These are phyloP conservation scores for Rhynchopsitta pachyrhyncha DNA, from an alignment of 2,113 vertebrate species.

Conservation along the genomic window DNA sequence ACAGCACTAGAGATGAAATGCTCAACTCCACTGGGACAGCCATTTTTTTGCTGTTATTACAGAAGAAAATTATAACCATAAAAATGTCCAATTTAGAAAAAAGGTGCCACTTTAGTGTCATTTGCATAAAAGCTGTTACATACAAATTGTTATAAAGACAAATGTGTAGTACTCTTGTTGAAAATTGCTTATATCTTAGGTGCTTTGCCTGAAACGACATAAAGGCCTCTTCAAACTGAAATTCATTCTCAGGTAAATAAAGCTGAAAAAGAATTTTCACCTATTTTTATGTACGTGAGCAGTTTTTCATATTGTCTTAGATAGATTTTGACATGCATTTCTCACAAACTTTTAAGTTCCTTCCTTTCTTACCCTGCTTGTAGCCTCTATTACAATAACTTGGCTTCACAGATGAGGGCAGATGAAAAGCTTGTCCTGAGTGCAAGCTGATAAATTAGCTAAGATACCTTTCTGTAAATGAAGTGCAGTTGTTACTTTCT, in stretches of 20 bases:
- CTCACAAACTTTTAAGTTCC: neutral
- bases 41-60: constrained; percentile 92
- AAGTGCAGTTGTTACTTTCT: neutral
- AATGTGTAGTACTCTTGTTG: constrained; percentile 86
- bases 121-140: constrained; percentile 96
- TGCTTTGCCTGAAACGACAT: constrained; percentile 78
- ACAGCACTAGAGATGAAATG: constrained; percentile 86
- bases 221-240: constrained; percentile 83
- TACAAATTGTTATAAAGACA: constrained; percentile 95
- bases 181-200: constrained; percentile 85
- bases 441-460: neutral
- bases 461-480: neutral
- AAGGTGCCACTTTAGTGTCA: constrained; percentile 88
- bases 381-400: neutral
- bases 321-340: constrained; percentile 33
- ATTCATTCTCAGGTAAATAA: constrained; percentile 87
- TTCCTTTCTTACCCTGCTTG: neutral
- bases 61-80: constrained; percentile 93
- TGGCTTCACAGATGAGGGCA: neutral
- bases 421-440: neutral
- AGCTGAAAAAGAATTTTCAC: constrained; percentile 76
- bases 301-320: constrained; percentile 70
- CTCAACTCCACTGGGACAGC: constrained; percentile 88
- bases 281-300: constrained; percentile 74
- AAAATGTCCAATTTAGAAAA: constrained; percentile 92